phyloP scores from a whole-genome alignment of 2,113 vertebrate species.

The Cercocebus atys region DNA sequence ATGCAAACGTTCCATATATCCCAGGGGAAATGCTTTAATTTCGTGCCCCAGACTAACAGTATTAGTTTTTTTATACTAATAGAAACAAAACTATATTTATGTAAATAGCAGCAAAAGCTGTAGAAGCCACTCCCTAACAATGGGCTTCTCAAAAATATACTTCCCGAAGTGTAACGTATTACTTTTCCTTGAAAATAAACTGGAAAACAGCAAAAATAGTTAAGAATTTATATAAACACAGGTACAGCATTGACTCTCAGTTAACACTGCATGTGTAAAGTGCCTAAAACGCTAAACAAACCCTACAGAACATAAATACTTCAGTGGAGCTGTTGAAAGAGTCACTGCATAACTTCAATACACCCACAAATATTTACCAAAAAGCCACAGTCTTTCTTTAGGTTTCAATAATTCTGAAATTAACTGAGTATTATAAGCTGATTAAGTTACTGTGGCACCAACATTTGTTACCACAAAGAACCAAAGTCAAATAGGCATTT shows the following conservation, averaged over 20 bases:
- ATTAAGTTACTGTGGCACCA: neutral
- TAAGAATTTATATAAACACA: conserved; percentile 34
- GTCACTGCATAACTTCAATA: neutral
- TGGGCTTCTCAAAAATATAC: neutral
- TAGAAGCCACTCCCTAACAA: neutral
- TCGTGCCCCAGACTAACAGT: neutral
- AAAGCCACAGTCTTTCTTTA: neutral
- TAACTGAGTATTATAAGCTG: neutral
- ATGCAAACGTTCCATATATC: neutral
- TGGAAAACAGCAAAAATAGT: neutral
- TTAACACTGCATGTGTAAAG: neutral
- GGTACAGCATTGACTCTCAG: neutral
- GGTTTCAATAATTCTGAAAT: conserved; percentile 32
- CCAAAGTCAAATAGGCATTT: conserved; percentile 11
- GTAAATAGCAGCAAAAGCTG: neutral
- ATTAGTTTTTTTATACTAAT: neutral
- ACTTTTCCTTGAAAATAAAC: conserved; percentile 7
- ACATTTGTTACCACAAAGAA: conserved; percentile 27
- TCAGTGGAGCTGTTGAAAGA: neutral
- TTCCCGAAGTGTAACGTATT: neutral
- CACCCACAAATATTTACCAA: neutral
- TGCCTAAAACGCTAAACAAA: neutral
- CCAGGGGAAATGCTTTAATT: neutral
- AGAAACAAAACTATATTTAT: neutral
- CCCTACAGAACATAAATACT: neutral